Conservation (phyloP, 2,888 invertebrate genomes). For the Pediacus dermestoides region DNA sequence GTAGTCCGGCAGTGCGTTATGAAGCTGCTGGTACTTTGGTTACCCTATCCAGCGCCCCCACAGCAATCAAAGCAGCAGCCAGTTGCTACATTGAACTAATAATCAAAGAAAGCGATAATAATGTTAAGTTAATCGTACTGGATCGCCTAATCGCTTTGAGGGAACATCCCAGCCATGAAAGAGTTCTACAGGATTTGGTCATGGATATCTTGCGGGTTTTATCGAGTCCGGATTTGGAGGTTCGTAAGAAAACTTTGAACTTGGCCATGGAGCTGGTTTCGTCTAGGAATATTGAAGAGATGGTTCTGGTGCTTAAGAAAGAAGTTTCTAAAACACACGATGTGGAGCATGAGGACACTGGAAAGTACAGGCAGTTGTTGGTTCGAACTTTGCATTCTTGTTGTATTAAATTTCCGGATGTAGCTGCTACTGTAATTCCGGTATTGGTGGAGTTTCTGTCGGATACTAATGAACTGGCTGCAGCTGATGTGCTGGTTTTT, state of each 20-base stretch:
- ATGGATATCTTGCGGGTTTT: constrained; percentile 97
- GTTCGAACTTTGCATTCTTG: constrained; percentile 93
- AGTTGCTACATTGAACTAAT: constrained; percentile 98
- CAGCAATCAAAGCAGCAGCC: constrained; percentile 85
- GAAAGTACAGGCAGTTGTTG: constrained; percentile 90
- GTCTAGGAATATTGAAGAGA: constrained; percentile 90
- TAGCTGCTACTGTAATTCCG: constrained; percentile 89
- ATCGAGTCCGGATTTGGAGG: constrained; percentile 91
- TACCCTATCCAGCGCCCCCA: constrained; percentile 95
- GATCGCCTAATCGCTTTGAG: constrained; percentile 87
- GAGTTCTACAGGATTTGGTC: constrained; percentile 83
- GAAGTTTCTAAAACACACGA: constrained; percentile 87
- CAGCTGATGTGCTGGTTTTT: constrained; percentile 91
- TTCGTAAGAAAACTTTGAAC: constrained; percentile 45
- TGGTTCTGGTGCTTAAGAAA: constrained; percentile 88
- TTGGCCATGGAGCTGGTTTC: constrained; percentile 85
- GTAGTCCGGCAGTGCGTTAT: constrained; percentile 94
- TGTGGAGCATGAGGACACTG: constrained; percentile 87
- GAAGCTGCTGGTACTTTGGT: constrained; percentile 98
- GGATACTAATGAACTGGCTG: constrained; percentile 84
- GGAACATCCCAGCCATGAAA: constrained; percentile 77
- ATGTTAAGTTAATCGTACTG: constrained; percentile 97
- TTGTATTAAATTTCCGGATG: constrained; percentile 94
- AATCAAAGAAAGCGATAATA: constrained; percentile 99
- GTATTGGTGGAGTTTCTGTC: constrained; percentile 91